These are phyloP conservation scores for Archivesica marissinica DNA, from an alignment of 1,140 invertebrate species.

Conservation along the genomic window DNA sequence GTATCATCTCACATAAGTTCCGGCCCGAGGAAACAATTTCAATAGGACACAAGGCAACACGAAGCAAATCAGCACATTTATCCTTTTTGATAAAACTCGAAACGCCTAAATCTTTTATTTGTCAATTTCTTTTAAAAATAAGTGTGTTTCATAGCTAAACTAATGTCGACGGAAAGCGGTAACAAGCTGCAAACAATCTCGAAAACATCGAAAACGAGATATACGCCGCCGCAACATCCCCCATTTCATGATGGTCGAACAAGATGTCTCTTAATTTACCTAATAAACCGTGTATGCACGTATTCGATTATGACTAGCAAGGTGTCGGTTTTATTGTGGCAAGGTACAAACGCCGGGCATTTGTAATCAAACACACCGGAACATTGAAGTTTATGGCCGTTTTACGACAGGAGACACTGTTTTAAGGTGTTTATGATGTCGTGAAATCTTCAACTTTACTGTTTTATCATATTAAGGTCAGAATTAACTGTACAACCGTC, in stretches of 20 bases:
- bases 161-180: conserved; percentile 18
- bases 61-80: too few species aligned
- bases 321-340: neutral
- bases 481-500: neutral
- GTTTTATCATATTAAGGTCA: neutral
- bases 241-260: conserved; percentile 18
- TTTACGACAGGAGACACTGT: conserved; percentile 17
- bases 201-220: neutral
- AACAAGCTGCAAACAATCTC: conserved; percentile 2
- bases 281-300: neutral
- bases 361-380: neutral
- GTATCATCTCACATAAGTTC: too few species aligned
- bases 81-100: too few species aligned
- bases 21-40: too few species aligned
- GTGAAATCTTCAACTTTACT: conserved; percentile 25
- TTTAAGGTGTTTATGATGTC: conserved; percentile 40
- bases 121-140: too few species aligned
- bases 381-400: conserved; percentile 33
- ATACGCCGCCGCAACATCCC: neutral
- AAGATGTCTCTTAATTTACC: neutral
- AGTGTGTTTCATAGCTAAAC: too few species aligned
- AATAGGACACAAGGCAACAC: too few species aligned
- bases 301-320: neutral
- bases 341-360: neutral
- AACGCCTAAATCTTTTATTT: too few species aligned